Percentiles rank a stretch among this genome's conserved stretches.
Conservation (phyloP, 2,888 invertebrate species). For the Mamestra brassicae region DNA sequence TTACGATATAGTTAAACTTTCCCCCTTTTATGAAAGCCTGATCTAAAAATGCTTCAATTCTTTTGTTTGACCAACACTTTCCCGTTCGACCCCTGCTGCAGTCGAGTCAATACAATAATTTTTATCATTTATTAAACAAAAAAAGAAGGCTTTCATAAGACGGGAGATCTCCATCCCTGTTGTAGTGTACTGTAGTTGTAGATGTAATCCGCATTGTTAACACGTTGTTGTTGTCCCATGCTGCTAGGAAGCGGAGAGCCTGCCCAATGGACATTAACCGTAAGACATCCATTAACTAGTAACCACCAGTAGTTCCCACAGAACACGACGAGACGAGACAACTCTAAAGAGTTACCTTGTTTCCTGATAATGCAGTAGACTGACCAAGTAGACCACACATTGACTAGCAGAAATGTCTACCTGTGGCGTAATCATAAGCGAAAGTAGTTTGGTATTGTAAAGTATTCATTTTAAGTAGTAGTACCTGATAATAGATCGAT, state of each 20-base stretch:
- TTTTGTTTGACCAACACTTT: neutral
- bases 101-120: neutral
- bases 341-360: neutral
- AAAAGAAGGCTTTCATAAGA: conserved; percentile 1
- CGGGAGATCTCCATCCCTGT: neutral
- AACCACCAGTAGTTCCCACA: no score
- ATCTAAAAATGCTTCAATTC: neutral
- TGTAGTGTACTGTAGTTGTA: neutral
- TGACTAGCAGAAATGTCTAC: no score
- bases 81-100: neutral
- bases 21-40: conserved; percentile 6
- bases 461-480: no score
- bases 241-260: conserved; percentile 74
- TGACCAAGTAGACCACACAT: no score
- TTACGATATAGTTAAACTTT: neutral
- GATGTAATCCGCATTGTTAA: neutral
- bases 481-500: no score
- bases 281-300: conserved; percentile 9
- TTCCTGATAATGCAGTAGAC: neutral
- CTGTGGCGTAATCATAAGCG: no score
- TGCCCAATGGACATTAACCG: conserved; percentile 81
- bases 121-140: no score
- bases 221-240: conserved; percentile 63
- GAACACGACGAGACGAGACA: neutral
- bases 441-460: no score